A percentile compares a stretch with the other conserved stretches of the same genome.
Evolutionary conservation across 1,140 invertebrate genomes (phyloP).

Genomic region (Penaeus vannamei): DNA sequence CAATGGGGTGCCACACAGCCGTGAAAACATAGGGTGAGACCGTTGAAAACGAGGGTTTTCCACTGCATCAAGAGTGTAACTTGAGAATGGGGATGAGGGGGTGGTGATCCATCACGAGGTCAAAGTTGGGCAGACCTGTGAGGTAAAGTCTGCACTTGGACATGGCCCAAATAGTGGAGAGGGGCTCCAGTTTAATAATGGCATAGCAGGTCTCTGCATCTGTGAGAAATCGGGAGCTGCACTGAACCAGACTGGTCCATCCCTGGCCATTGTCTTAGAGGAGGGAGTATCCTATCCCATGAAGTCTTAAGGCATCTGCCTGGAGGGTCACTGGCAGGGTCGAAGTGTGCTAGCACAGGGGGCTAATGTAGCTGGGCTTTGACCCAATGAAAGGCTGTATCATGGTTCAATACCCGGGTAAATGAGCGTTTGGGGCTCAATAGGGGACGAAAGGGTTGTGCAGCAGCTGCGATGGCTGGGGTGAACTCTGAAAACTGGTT

Average conservation of each 20-base stretch:
- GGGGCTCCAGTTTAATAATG: background rate
- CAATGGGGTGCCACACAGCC: background rate
- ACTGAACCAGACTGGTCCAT: background rate
- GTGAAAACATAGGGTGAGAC: background rate
- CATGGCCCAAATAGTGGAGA: background rate
- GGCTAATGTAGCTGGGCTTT: background rate
- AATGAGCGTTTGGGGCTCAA: background rate
- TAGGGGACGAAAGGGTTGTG: background rate
- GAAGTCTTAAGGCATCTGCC: background rate
- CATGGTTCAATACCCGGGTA: background rate
- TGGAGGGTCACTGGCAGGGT: too few species aligned
- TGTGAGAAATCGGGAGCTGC: background rate
- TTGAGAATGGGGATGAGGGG: background rate
- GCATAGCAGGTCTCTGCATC: too few species aligned
- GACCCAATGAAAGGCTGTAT: background rate
- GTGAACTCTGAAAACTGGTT: background rate
- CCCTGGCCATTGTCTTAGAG: background rate
- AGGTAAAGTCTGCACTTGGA: background rate
- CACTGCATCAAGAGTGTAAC: too few species aligned
- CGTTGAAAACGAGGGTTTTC: too few species aligned
- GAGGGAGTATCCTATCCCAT: background rate
- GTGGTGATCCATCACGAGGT: background rate
- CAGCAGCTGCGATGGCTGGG: background rate
- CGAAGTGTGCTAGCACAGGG: background rate
- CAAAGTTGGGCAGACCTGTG: background rate